Conservation (phyloP, 2,797 vertebrate species). For the Erethizon dorsatum region DNA sequence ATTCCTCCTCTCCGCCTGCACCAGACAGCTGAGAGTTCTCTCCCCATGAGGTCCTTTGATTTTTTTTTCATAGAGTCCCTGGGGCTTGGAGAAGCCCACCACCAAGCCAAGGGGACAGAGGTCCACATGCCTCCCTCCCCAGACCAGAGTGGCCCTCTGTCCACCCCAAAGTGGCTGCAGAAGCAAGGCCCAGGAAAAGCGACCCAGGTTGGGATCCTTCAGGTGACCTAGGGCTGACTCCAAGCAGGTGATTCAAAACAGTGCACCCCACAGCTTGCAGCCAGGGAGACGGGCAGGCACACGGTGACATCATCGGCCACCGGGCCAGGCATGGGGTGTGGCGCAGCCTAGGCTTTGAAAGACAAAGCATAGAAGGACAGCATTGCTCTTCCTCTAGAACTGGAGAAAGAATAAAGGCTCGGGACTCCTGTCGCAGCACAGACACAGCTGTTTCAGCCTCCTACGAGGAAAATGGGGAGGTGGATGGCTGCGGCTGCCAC, state of each 20-base stretch:
- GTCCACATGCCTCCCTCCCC: neutral
- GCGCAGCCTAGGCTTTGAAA: neutral
- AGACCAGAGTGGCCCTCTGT: neutral
- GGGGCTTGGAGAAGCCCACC: neutral
- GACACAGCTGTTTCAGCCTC: conserved; percentile 51
- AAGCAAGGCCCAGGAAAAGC: rapidly evolving
- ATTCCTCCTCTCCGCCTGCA: neutral
- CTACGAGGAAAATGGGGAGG: neutral
- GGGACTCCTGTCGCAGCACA: neutral
- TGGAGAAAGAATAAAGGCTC: neutral
- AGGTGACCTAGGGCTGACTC: neutral
- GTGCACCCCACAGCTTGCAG: rapidly evolving
- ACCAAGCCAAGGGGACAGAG: neutral
- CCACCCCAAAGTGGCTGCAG: neutral
- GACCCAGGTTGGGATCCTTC: neutral
- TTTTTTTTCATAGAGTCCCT: neutral
- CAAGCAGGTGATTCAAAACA: neutral
- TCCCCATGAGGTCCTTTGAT: neutral
- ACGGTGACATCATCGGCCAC: neutral
- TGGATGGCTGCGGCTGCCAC: conserved; percentile 72
- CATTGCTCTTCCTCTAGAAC: neutral
- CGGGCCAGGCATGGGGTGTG: neutral
- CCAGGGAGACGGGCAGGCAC: neutral
- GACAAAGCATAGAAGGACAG: neutral
- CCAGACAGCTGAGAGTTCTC: neutral